These are phyloP conservation scores for Desmodus rotundus DNA, from an alignment of 2,113 vertebrate species.

Conservation along the genomic window DNA sequence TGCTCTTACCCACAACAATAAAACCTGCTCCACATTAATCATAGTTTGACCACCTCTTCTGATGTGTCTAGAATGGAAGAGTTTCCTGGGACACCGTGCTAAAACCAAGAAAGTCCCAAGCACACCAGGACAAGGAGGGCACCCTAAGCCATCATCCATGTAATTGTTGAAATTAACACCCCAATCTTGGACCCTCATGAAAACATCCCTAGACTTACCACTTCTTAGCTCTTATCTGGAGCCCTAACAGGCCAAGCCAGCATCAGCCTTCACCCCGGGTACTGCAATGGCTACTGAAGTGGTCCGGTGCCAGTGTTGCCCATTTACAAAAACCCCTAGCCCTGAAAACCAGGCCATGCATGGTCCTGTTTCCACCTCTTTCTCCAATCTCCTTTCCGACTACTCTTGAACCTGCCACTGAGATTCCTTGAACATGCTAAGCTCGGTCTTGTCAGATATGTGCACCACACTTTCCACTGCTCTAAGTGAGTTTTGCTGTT, in stretches of 20 bases:
- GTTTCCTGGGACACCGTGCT: not conserved
- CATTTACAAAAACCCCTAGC: not conserved
- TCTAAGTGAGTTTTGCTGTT: not conserved
- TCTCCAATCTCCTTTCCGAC: not conserved
- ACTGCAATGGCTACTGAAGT: not conserved
- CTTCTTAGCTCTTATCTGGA: not conserved
- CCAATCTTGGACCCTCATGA: not conserved
- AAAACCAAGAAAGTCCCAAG: not conserved
- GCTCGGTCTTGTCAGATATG: not conserved
- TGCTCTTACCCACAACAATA: not conserved
- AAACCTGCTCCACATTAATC: not conserved
- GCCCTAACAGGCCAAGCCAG: not conserved
- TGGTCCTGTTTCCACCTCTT: not conserved
- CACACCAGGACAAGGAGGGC: not conserved
- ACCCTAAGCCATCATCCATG: not conserved
- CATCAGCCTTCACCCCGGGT: not conserved
- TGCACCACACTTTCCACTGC: not conserved
- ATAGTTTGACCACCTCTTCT: not conserved
- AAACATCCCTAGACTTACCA: not conserved
- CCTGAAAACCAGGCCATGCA: not conserved
- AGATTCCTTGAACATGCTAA: not conserved
- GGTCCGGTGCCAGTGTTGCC: not conserved
- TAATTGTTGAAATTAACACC: not conserved
- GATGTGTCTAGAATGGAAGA: not conserved
- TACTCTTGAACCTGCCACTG: not conserved